Base-by-base conservation (phyloP, 53 echinoderm and acorn worm species). In the Henricia sp. region DNA sequence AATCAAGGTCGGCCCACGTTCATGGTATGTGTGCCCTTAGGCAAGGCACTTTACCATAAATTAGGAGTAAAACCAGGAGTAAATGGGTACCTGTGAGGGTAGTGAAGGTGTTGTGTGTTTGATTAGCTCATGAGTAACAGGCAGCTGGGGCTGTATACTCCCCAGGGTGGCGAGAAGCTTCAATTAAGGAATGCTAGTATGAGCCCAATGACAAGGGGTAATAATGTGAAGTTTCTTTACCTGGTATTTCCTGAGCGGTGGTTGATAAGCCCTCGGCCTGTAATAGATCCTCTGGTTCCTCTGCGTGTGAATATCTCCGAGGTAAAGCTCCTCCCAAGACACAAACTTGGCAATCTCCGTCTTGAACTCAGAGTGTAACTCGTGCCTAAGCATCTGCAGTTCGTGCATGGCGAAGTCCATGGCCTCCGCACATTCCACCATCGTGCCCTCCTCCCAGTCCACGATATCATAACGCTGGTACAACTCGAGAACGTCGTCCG, bases 271-370 rank as follows among this genome's bases (percentile, higher is more conserved):
- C 32, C 82, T 77, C 26, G 96, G 93, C 57, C 88, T 83, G 73
- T 96, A 85, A 30, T 25, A 55, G 26, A 72, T 86, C 80, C 82
- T 66, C 39, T 67, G 72, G 6, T 21, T 42, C 39, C 46, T 72
- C 34, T 89, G 89, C 13, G 93, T 93, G 74, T 93, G 91, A 71
- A 94, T 82, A 57, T 96, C 93, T 6, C 96, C 96, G 11, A 93
- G 74, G 13, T 87, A 93, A 28, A 96, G 75, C 82, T 96, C 93
- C 30, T 80, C 76, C 87, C 93, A 82, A 29, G 80, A 67, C 1
- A 89, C 65, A 17, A 70, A 36, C 56, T 84, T 89, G 27, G 80
- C 67, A 19, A 26, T 71, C 32, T 83, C 72, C 3, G 87, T 58
- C 29, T 77, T 54, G 42, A 88, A 63, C 70, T 89, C 84, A 2